These are phyloP conservation scores for Myiozetetes cayanensis DNA, from an alignment of 2,113 vertebrate genomes.

Conservation along the genomic window DNA sequence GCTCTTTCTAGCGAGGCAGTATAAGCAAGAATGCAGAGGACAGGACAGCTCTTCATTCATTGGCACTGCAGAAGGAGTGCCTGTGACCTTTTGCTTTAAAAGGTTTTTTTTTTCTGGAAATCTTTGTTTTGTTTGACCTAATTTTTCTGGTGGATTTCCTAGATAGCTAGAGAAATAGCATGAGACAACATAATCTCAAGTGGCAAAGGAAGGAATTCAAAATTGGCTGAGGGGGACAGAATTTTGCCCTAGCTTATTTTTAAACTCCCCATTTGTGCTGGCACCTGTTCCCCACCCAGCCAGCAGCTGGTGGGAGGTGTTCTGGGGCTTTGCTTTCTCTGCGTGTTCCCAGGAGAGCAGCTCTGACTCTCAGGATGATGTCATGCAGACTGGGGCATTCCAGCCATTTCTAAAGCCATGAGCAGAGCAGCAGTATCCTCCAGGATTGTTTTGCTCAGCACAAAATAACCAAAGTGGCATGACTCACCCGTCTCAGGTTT, in stretches of 20 bases:
- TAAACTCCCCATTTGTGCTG: neutral
- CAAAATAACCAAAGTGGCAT: neutral
- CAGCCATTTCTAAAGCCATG: neutral
- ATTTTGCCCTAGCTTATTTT: constrained; percentile 30
- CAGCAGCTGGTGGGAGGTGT: neutral
- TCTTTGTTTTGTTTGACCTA: neutral
- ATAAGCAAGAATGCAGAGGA: neutral
- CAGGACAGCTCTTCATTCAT: neutral
- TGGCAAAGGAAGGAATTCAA: neutral
- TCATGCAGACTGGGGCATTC: neutral
- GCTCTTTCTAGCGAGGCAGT: neutral
- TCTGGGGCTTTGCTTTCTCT: neutral
- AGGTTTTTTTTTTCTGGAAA: neutral
- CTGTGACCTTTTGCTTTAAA: neutral
- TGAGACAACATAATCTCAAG: neutral
- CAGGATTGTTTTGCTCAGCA: neutral
- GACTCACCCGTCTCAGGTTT: neutral
- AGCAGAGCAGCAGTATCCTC: neutral
- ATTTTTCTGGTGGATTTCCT: neutral
- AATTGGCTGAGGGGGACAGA: neutral
- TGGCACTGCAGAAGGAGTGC: neutral
- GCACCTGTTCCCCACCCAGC: neutral
- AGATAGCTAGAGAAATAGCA: neutral
- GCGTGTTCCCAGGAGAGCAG: neutral
- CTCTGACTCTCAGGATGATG: neutral